These are phyloP conservation scores for Anarsia innoxiella DNA, from an alignment of 2,888 invertebrate genomes.

Conservation along the genomic window DNA sequence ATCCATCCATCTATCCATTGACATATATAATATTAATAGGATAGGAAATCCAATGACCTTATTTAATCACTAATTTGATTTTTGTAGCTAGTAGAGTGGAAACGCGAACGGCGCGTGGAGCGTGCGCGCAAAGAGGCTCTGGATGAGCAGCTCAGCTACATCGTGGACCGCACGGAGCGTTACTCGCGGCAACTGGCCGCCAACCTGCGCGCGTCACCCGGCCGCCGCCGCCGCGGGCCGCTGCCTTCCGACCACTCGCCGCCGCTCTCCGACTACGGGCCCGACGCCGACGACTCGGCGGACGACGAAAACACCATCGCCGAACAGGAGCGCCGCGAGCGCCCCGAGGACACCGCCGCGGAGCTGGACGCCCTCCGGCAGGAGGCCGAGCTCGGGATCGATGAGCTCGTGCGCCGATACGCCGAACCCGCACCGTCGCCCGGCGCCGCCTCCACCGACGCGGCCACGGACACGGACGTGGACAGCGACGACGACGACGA, in stretches of 20 bases:
- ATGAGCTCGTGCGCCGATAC: slow-evolving; percentile 85
- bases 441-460: slow-evolving; percentile 22
- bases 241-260: slow-evolving; percentile 78
- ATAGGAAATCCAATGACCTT: no score
- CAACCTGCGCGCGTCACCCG: slow-evolving; percentile 90
- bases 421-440: slow-evolving; percentile 16
- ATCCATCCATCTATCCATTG: no score
- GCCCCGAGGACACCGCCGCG: slow-evolving; percentile 67
- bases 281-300: slow-evolving; percentile 78
- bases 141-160: slow-evolving; percentile 97
- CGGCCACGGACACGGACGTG: slow-evolving; percentile 28
- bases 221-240: slow-evolving; percentile 83
- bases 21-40: neutral
- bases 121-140: slow-evolving; percentile 95
- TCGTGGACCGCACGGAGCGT: slow-evolving; percentile 98
- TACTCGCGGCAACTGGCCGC: slow-evolving; percentile 94
- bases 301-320: slow-evolving; percentile 74
- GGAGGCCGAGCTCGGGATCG: slow-evolving; percentile 87
- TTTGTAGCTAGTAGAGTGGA: slow-evolving; percentile 93
- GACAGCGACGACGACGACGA: slow-evolving; percentile 37
- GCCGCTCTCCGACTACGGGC: slow-evolving; percentile 82
- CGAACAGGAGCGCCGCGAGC: slow-evolving; percentile 78
- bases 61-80: no score
- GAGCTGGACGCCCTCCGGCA: slow-evolving; percentile 87
- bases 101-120: slow-evolving; percentile 93